phyloP scores from a whole-genome alignment of 2,797 vertebrate species.

The Trematomus bernacchii region DNA sequence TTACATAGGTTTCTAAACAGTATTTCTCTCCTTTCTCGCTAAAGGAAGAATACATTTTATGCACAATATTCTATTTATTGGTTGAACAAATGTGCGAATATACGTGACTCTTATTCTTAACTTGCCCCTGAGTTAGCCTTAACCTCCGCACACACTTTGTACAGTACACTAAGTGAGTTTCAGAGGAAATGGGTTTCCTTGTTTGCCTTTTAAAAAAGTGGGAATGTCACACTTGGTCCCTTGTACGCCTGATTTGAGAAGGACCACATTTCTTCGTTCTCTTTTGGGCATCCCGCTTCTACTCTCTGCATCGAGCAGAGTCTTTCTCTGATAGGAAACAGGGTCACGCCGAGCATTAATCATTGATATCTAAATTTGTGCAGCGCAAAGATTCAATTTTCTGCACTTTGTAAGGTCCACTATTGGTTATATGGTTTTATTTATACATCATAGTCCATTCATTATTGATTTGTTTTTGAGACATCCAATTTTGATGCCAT shows the following conservation, averaged over 20 bases:
- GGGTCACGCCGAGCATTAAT: constrained; percentile 74
- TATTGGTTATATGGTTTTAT: constrained; percentile 77
- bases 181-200: constrained; percentile 4
- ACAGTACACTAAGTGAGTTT: constrained; percentile 11
- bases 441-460: constrained; percentile 74
- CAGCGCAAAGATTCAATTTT: constrained; percentile 78
- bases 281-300: constrained; percentile 38
- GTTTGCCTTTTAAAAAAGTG: constrained; percentile 23
- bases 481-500: constrained; percentile 48
- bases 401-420: constrained; percentile 73
- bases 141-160: background rate
- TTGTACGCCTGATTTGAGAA: constrained; percentile 39
- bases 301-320: constrained; percentile 56
- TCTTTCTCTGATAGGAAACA: constrained; percentile 66
- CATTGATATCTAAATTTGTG: constrained; percentile 80
- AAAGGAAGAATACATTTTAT: background rate
- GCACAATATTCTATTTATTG: background rate
- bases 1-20: background rate
- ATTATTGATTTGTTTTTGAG: constrained; percentile 76
- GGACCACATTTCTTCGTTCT: constrained; percentile 18
- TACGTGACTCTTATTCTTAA: background rate
- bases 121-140: constrained; percentile 2
- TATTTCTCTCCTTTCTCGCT: background rate
- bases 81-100: background rate
- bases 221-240: constrained; percentile 24